Conservation (phyloP, 1,140 invertebrate genomes). For the Solenopsis invicta region DNA sequence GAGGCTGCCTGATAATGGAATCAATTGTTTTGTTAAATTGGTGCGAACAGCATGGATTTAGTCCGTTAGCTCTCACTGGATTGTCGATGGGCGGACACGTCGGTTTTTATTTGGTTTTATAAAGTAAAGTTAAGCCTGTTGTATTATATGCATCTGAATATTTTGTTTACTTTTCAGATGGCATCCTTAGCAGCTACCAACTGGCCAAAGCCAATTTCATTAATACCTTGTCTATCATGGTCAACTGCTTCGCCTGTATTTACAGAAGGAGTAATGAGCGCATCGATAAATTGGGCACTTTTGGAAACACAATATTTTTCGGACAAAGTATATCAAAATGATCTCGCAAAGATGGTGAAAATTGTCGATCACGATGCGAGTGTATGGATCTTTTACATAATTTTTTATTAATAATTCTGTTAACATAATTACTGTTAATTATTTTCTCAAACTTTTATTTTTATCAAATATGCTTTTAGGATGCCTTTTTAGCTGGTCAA, state of each 20-base stretch:
- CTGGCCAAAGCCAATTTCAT: constrained; percentile 96
- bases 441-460: neutral
- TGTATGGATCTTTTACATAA: neutral
- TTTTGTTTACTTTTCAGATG: constrained; percentile 91
- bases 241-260: constrained; percentile 98
- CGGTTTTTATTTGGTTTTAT: constrained; percentile 82
- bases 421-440: neutral
- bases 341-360: constrained; percentile 94
- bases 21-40: constrained; percentile 97
- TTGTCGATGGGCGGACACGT: constrained; percentile 99
- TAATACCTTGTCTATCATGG: constrained; percentile 99
- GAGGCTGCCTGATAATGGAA: constrained; percentile 98
- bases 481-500: constrained; percentile 92
- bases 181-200: constrained; percentile 97
- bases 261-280: constrained; percentile 97
- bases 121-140: neutral
- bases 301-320: constrained; percentile 96
- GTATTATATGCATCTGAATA: neutral
- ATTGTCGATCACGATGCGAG: constrained; percentile 88
- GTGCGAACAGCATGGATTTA: constrained; percentile 95
- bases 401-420: too few relatives aligned
- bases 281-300: constrained; percentile 97
- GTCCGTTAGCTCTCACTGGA: constrained; percentile 97
- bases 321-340: constrained; percentile 93
- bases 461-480: constrained; percentile 82